These are phyloP conservation scores for Tauraco erythrolophus DNA, from an alignment of 2,113 vertebrate species.

Conservation along the genomic window DNA sequence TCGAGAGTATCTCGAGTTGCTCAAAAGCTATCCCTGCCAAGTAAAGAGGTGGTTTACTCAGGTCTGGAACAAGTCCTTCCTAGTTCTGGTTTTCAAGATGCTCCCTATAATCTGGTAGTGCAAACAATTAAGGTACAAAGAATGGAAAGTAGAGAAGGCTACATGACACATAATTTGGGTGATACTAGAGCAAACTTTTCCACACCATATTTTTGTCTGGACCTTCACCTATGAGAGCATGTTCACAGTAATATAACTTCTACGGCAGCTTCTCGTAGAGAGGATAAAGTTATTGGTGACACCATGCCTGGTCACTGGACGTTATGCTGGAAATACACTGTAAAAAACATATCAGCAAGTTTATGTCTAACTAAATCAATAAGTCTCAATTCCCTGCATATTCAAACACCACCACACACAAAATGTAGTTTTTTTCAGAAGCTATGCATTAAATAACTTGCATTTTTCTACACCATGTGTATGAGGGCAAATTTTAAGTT, in stretches of 20 bases:
- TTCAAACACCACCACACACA: background rate
- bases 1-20: background rate
- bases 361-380: background rate
- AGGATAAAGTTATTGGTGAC: background rate
- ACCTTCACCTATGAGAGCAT: background rate
- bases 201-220: background rate
- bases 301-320: background rate
- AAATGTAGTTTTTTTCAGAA: background rate
- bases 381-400: background rate
- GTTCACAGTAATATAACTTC: background rate
- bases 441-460: background rate
- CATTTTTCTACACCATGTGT: background rate
- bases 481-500: background rate
- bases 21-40: background rate
- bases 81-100: background rate
- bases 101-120: background rate
- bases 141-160: background rate
- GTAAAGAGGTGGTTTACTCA: background rate
- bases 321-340: background rate
- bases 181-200: background rate
- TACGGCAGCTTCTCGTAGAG: background rate
- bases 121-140: background rate
- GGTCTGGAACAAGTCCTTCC: background rate
- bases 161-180: background rate
- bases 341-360: background rate